Percentiles rank a stretch among this genome's conserved stretches.
These are phyloP conservation scores for Cinara cedri DNA, from an alignment of 2,888 invertebrate species.

Conservation along the genomic window DNA sequence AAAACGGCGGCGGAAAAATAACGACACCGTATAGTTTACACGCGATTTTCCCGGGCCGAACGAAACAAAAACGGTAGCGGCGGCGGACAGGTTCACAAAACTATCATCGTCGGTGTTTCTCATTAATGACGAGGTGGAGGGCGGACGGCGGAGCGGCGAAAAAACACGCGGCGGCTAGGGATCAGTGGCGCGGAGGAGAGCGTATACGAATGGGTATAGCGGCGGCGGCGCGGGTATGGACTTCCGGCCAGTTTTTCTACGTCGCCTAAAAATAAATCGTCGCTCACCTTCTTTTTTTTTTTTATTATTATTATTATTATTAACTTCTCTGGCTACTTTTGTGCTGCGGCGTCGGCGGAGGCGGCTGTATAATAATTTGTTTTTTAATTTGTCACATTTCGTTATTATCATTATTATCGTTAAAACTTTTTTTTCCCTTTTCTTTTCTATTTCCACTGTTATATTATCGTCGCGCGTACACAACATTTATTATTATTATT, in stretches of 20 bases:
- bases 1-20: neutral
- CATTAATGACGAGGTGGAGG: constrained; percentile 5
- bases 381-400: constrained; percentile 49
- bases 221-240: neutral
- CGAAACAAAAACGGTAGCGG: too few species aligned
- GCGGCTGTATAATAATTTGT: neutral
- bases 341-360: neutral
- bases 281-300: neutral
- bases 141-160: neutral
- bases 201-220: too few species aligned
- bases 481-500: neutral
- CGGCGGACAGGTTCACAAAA: constrained; percentile 44
- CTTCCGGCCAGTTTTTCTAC: constrained; percentile 52
- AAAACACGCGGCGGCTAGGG: neutral
- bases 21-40: neutral
- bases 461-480: constrained; percentile 1
- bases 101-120: constrained; percentile 49
- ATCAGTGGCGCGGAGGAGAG: neutral
- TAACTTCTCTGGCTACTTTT: neutral
- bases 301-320: neutral
- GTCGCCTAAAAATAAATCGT: constrained; percentile 48
- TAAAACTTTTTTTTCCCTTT: too few species aligned
- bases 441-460: too few species aligned
- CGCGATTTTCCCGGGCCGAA: neutral
- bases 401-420: too few species aligned